Evolutionary conservation across 2,888 invertebrate genomes (phyloP), one percentile per base, ranked within the genome.

Genomic region (Pseudococcus viburni): DNA sequence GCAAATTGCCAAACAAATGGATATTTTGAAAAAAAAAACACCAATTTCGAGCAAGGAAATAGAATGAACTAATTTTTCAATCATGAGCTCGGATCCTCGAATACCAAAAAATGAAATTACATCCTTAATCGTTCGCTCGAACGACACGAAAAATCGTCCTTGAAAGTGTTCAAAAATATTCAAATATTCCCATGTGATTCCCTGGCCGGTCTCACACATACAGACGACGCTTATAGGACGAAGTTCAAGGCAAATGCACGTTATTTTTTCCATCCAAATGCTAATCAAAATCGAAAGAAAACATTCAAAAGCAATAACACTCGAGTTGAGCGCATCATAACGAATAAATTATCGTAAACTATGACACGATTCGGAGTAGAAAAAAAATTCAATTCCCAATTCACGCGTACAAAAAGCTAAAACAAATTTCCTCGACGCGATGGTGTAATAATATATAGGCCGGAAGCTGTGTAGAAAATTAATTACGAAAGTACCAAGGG

Each of bases 321-420:
- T 11, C 8, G 6, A 42, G 42, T 26, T 26, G 12, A 11, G 12
- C 6, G 77, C 77, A 9, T 80, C 17, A 80, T 42, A 59, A 59
- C 19, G 19, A 59, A 59, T 59, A 80, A 80, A 80, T 80, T 39
- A 80, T 42, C 42, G 39, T 80, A 80, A 42, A 42, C 42, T 80
- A 80, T 73, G 73, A 73, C 80, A 80, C 42, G 6, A 80, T 73
- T 33, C 26, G 3, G 26, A 33, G 26, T 33, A 3, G 26, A n/a
- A 42, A 26, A 80, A 42, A 80, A 80, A 80, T 42, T 80, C 80
- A 80, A 80, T 80, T 80, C 80, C 80, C n/a, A 80, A 80, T 80
- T 80, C 42, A n/a, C 11, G 19, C 26, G 26, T 33, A 33, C 42
- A 42, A 42, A 80, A 80, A 80, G 80, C 42, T 42, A 80, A 42